Evolutionary conservation across 2,888 invertebrate genomes (phyloP), one percentile per base, ranked within the genome.

Genomic region (Trilocha varians): DNA sequence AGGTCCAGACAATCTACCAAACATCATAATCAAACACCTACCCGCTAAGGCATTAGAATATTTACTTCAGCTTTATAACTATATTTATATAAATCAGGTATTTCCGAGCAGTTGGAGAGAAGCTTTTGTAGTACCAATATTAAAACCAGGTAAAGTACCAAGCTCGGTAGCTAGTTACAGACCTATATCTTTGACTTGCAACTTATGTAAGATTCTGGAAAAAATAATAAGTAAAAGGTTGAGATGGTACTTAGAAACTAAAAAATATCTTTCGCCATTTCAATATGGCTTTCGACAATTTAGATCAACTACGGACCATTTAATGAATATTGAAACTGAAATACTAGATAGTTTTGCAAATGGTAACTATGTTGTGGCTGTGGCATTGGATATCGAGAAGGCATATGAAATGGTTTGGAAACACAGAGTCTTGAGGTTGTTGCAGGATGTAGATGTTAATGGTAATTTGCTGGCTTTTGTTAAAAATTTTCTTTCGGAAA

Each of bases 131-230:
- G 25, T 49, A 3, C 52, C 52, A 32, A 48, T 52, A 34, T 34
- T 44, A 37, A 52, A 49, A 44, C 48, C 47, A 16, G 45, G 44
- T 8, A 49, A 46, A 41, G 17, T 40, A 11, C 33, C 43, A 5
- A 42, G 15, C 11, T 35, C 15, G 9, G 11, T 14, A 34, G 16
- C 41, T 9, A 52, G 38, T 36, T 49, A 44, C 40, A 46, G 49
- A 35, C 48, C 49, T 8, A 52, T 52, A 39, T 46, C 48, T 17
- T 8, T 49, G 16, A 49, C 47, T 14, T 50, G 48, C 35, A 40
- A 36, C 15, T 15, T 34, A 15, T 40, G 25, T n/a, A 48, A 51
- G 44, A 37, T 47, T 13, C 18, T 47, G 5, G 47, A 50, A 46
- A 51, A 49, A 44, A 44, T 46, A 32, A 38, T 50, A 32, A 45